Evolutionary conservation across 2,888 invertebrate genomes (phyloP), one percentile per base, ranked within the genome.

Genomic region (Eledona agricola): DNA sequence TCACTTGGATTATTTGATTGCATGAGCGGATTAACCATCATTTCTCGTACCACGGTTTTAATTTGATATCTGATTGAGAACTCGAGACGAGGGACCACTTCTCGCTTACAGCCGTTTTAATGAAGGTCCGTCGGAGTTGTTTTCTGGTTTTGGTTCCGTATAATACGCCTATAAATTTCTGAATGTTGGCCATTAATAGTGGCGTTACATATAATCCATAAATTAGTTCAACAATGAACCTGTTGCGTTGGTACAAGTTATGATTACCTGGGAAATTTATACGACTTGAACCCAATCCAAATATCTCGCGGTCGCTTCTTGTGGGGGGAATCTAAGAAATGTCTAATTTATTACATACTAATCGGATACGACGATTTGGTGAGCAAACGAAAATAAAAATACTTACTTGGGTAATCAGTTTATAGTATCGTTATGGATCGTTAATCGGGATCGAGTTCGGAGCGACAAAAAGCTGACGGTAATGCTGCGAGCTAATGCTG

Each of bases 181-280:
- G 28, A 40, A 28, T 40, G 40, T 40, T 40, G 40, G 26, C 28
- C 40, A 28, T 40, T 40, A 28, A 40, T 40, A 40, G 28, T 40
- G 40, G 40, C 40, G 28, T 40, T 40, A 40, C 40, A 40, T 40
- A 40, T 40, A 40, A 40, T 28, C 40, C 40, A 40, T 40, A 40
- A 40, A 40, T 40, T 40, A 40, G 40, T 40, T 40, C 40, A 40
- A 40, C 40, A 40, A 40, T 40, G 40, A 40, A 40, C 40, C 40
- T 40, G 40, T 40, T 40, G 40, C 40, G 40, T 40, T 40, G 40
- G 28, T 40, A 40, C 28, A 40, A 40, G 40, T 40, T 40, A 40
- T 40, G 40, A 40, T 40, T 40, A 40, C 40, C 40, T 28, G n/a
- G 10, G 40, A 40, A 40, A 40, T 40, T 40, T 40, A 40, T 40